phyloP scores from a whole-genome alignment of 2,797 vertebrate species.

The Anabas testudineus region DNA sequence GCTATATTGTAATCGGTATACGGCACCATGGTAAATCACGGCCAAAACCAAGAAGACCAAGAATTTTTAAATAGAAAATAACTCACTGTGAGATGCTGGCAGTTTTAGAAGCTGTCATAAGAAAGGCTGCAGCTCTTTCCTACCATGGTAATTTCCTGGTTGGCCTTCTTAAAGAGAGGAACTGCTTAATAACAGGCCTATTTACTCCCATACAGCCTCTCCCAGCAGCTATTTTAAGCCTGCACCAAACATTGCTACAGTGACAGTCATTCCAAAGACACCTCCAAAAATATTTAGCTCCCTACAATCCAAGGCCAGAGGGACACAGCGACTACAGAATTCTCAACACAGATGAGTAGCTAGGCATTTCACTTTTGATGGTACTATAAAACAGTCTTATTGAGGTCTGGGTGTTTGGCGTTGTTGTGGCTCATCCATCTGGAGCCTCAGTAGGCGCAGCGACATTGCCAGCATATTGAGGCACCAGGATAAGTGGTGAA shows the following conservation, averaged over 20 bases:
- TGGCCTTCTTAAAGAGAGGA: constrained; percentile 46
- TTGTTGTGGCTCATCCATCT: constrained; percentile 70
- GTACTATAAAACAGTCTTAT: constrained; percentile 27
- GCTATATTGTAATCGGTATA: neutral
- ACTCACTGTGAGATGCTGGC: constrained; percentile 9
- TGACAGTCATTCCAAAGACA: constrained; percentile 53
- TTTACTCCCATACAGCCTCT: constrained; percentile 46
- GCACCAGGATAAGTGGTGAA: constrained; percentile 6
- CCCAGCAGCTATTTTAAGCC: constrained; percentile 68
- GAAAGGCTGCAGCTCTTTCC: constrained; percentile 3
- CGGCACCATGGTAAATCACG: neutral
- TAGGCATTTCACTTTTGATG: constrained; percentile 11
- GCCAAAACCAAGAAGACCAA: neutral
- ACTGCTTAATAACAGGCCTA: constrained; percentile 65
- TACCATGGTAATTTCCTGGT: constrained; percentile 45
- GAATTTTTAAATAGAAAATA: neutral
- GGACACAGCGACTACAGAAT: constrained; percentile 11
- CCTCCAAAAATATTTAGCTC: constrained; percentile 59
- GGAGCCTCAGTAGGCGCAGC: constrained; percentile 44
- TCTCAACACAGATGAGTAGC: neutral
- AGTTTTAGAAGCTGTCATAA: constrained; percentile 6
- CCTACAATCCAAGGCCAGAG: constrained; percentile 32
- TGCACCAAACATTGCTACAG: constrained; percentile 47
- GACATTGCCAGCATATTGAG: constrained; percentile 52
- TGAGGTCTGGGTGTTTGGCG: constrained; percentile 34